phyloP scores from a whole-genome alignment of 2,797 vertebrate species.

The Muscicapa comitata region DNA sequence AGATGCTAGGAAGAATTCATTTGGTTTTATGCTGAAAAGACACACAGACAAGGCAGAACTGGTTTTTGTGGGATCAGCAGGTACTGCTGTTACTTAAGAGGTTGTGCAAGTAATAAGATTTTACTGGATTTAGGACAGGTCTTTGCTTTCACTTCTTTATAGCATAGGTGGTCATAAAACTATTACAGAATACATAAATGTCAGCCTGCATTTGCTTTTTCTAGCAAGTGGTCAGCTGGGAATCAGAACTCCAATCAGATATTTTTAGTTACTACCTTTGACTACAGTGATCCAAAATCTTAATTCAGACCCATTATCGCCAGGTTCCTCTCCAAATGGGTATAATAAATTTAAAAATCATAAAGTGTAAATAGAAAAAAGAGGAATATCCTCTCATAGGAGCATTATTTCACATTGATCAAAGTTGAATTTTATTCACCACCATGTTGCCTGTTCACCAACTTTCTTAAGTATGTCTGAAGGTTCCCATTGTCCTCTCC shows the following conservation, averaged over 20 bases:
- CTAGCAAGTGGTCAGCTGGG: not conserved
- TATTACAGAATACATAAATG: not conserved
- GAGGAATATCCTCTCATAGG: not conserved
- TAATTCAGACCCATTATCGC: not conserved
- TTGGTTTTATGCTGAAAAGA: not conserved
- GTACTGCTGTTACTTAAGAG: not conserved
- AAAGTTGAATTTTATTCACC: not conserved
- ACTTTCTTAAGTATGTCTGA: not conserved
- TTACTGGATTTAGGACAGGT: not conserved
- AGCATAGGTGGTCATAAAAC: not conserved
- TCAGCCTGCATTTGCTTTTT: not conserved
- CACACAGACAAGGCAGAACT: not conserved
- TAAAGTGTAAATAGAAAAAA: not conserved
- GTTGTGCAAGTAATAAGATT: not conserved
- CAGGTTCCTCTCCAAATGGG: not conserved
- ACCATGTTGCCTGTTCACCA: not conserved
- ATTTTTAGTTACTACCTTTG: not conserved
- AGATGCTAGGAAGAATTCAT: not conserved
- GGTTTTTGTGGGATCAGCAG: not conserved
- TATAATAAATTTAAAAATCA: not conserved
- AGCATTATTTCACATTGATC: not conserved
- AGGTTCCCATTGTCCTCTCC: not conserved
- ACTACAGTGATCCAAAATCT: not conserved
- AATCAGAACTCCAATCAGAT: not conserved
- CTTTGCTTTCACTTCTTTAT: not conserved